A percentile compares a stretch with the other conserved stretches of the same genome.
phyloP scores from a whole-genome alignment of 1,140 invertebrate species.

The Apis laboriosa region DNA sequence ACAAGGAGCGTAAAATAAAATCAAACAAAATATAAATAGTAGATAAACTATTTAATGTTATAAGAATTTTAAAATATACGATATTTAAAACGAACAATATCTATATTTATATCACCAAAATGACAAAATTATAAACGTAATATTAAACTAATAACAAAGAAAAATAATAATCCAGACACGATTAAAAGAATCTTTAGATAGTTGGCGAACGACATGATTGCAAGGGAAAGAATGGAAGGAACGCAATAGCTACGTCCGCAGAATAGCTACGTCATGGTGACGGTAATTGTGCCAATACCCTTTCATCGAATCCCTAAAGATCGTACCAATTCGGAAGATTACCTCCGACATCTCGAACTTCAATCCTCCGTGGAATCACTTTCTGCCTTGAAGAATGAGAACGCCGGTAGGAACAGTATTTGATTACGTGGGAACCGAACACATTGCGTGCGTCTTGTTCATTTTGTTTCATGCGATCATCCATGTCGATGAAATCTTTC shows the following conservation, averaged over 20 bases:
- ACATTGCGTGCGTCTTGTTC: background rate
- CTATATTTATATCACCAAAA: background rate
- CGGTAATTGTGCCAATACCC: slow-evolving; percentile 42
- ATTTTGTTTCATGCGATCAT: slow-evolving; percentile 14
- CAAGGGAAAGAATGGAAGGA: slow-evolving; percentile 15
- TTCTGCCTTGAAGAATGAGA: slow-evolving; percentile 36
- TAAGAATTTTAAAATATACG: too few species aligned
- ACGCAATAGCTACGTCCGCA: slow-evolving; percentile 16
- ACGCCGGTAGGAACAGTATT: slow-evolving; percentile 37
- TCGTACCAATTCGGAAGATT: slow-evolving; percentile 42
- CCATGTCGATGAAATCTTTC: slow-evolving; percentile 13
- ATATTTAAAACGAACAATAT: too few species aligned
- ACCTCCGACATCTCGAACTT: slow-evolving; percentile 35
- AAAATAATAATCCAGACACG: background rate
- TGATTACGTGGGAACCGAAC: slow-evolving; percentile 33
- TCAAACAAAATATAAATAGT: too few species aligned
- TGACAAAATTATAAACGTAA: background rate
- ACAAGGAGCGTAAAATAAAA: too few species aligned
- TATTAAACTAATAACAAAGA: background rate
- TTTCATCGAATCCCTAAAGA: slow-evolving; percentile 46
- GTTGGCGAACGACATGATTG: slow-evolving; percentile 4
- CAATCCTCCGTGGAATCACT: slow-evolving; percentile 34
- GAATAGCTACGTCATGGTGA: slow-evolving; percentile 42
- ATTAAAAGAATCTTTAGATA: background rate
- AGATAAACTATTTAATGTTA: too few species aligned